Percentiles rank a stretch among this genome's conserved stretches.
Conservation (phyloP, 2,113 vertebrate species). For the Irena cyanogastra region DNA sequence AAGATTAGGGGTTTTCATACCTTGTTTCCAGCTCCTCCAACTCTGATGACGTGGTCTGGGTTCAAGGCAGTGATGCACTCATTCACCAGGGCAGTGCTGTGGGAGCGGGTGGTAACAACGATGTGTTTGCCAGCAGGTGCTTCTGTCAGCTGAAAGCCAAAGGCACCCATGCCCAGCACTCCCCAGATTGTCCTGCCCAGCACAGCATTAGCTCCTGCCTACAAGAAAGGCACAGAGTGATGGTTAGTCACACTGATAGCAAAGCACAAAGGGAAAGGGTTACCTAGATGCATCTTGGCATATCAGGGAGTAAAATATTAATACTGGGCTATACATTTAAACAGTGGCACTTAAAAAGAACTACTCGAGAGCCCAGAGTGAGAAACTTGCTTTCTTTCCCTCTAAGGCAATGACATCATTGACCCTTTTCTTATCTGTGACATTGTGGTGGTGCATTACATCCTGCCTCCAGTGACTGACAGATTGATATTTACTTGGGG, state of each 20-base stretch:
- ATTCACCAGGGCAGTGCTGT: conserved; percentile 87
- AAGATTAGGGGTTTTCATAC: conserved; percentile 53
- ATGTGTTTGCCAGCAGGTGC: conserved; percentile 83
- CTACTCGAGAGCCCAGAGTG: neutral
- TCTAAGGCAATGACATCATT: neutral
- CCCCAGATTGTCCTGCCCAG: conserved; percentile 95
- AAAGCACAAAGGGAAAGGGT: neutral
- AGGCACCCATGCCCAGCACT: conserved; percentile 86
- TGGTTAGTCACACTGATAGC: neutral
- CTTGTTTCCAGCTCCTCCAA: conserved; percentile 97
- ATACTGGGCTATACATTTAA: neutral
- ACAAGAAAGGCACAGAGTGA: neutral
- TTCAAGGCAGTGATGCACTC: conserved; percentile 89
- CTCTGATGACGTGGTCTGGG: conserved; percentile 84
- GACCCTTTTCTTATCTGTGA: neutral
- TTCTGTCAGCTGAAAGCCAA: conserved; percentile 91
- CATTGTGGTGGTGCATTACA: neutral
- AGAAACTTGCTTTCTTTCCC: neutral
- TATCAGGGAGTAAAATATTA: neutral
- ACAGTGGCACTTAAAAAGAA: neutral
- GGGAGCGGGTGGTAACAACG: conserved; percentile 90
- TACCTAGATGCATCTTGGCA: neutral
- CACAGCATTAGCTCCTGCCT: conserved; percentile 79
- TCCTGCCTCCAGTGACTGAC: neutral
- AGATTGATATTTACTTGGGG: neutral